phyloP scores from a whole-genome alignment of 64 coral and sea anemone species.

The Montipora capricornis region DNA sequence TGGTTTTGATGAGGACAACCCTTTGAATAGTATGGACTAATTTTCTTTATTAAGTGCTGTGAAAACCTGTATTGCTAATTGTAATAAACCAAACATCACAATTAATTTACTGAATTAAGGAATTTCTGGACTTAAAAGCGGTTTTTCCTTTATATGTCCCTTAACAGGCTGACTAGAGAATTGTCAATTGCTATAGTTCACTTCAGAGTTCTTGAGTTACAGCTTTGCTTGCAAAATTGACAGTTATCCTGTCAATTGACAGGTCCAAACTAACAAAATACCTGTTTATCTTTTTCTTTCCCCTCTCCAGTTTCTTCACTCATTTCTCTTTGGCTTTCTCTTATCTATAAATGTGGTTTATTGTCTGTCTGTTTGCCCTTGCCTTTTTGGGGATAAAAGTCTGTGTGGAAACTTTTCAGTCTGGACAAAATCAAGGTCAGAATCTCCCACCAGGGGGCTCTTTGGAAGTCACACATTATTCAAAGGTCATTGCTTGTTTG shows the following conservation, averaged over 20 bases:
- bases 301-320: not conserved
- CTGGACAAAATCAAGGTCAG: not conserved
- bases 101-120: too few relatives aligned
- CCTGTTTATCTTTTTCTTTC: conserved; percentile 15
- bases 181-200: not conserved
- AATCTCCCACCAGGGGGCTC: not conserved
- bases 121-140: too few relatives aligned
- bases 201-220: not conserved
- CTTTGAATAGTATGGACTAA: too few relatives aligned
- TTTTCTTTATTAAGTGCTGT: too few relatives aligned
- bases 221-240: not conserved
- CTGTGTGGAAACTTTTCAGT: not conserved
- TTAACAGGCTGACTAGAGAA: too few relatives aligned
- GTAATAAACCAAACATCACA: too few relatives aligned
- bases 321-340: conserved; percentile 11
- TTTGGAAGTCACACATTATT: conserved; percentile 1
- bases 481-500: conserved; percentile 29
- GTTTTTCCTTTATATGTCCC: too few relatives aligned
- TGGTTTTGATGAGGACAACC: too few relatives aligned
- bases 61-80: too few relatives aligned
- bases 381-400: not conserved
- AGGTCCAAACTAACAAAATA: conserved; percentile 2
- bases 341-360: not conserved
- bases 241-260: not conserved
- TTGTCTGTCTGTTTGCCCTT: not conserved